Base-by-base conservation (phyloP, 2,888 invertebrate species). In the Eupeodes luniger region DNA sequence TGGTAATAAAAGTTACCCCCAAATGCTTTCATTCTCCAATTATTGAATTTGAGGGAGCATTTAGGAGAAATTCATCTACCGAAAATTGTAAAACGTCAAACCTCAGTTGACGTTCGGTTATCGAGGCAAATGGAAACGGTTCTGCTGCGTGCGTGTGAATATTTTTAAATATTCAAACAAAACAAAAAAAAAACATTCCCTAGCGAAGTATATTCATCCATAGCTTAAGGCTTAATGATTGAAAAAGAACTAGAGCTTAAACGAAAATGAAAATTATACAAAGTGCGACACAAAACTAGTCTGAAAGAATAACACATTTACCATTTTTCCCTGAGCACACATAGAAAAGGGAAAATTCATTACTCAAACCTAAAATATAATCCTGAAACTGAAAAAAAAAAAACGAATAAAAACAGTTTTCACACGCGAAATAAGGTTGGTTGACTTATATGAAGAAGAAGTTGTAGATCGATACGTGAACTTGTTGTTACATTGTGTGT, bases 401-500 rank as follows among this genome's bases (percentile, higher is more conserved):
- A 70, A 44, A 7, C 44, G 7, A 70, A 70, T 40, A 81, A 83
- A 57, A 86, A 79, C 55, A 53, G 76, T 87, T 72, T 84, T 84
- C 84, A 84, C 80, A 87, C 87, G 87, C 87, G 79, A 87, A 81
- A 61, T 84, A 87, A 84, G 84, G 74, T 87, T 85, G 85, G 88
- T 88, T 88, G 85, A 88, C 85, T 88, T 81, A 85, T 81, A 78
- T 78, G 81, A 85, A 75, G 62, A 40, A 2, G 40, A 81, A 85
- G 85, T 88, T 81, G 88, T 85, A 85, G 85, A 88, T 88, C 88
- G 85, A 88, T 88, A 85, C 85, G 88, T 85, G 88, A 88, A 88
- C 88, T 88, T 88, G 81, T 87, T 87, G 76, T 86, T 86, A 82
- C 74, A 74, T 72, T 82, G 75, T 78, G 69, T 84, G 78, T 78